phyloP scores from a whole-genome alignment of 2,797 vertebrate genomes.

The Poecilia wingei region DNA sequence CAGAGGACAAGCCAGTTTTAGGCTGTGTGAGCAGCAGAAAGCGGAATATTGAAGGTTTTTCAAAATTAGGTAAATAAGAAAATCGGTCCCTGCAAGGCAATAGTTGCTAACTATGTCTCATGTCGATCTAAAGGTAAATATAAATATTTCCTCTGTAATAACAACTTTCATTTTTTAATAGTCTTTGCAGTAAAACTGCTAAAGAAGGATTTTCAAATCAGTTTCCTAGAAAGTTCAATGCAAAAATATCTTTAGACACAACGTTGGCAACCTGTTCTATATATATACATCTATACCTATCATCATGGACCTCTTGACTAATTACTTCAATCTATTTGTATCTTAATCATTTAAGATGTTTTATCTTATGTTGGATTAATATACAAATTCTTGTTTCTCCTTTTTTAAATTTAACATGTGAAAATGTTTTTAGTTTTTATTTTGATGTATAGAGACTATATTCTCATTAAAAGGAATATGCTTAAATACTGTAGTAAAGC shows the following conservation, averaged over 20 bases:
- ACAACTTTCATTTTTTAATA: neutral
- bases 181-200: neutral
- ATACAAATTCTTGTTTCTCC: neutral
- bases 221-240: neutral
- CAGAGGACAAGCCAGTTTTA: slow-evolving; percentile 8
- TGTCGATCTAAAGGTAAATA: neutral
- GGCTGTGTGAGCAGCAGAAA: slow-evolving; percentile 2
- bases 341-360: neutral
- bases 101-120: slow-evolving; percentile 2
- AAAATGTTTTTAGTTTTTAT: neutral
- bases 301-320: neutral
- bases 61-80: slow-evolving; percentile 25
- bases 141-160: neutral
- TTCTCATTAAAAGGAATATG: neutral
- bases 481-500: neutral
- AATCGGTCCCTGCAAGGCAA: neutral
- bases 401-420: neutral
- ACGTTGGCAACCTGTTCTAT: neutral
- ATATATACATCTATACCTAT: neutral
- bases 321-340: neutral
- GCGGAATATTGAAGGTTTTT: slow-evolving; percentile 2
- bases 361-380: neutral
- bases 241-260: neutral
- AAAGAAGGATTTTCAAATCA: neutral
- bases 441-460: neutral